Percentiles rank a stretch among this genome's conserved stretches.
These are phyloP conservation scores for Pardosa pseudoannulata DNA, from an alignment of 2,888 invertebrate genomes.

Conservation along the genomic window DNA sequence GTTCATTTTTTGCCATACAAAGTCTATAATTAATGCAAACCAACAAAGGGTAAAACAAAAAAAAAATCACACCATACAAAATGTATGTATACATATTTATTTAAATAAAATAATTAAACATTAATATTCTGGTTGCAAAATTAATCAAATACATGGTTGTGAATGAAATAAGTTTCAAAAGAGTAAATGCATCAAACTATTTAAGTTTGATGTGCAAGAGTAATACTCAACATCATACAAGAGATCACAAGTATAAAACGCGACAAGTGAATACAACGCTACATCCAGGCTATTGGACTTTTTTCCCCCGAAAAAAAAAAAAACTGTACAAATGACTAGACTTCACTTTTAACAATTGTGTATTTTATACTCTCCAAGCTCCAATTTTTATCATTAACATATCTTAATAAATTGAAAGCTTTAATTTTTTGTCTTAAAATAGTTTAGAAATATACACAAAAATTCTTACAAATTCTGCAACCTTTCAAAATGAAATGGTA, in stretches of 20 bases:
- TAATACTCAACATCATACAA: background rate
- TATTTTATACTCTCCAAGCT: too few relatives aligned
- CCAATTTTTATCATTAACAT: too few relatives aligned
- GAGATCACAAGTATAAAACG: slow-evolving; percentile 11
- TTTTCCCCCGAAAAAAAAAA: background rate
- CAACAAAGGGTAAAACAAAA: too few relatives aligned
- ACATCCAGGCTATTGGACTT: background rate
- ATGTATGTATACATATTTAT: slow-evolving; percentile 8
- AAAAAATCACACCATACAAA: background rate
- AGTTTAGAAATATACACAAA: too few relatives aligned
- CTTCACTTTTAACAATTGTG: background rate
- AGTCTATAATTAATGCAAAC: too few relatives aligned
- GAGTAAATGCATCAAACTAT: slow-evolving; percentile 7
- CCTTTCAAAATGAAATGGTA: too few relatives aligned
- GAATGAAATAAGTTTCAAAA: slow-evolving; percentile 2
- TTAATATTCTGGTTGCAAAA: slow-evolving; percentile 9
- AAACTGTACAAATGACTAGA: slow-evolving; percentile 10
- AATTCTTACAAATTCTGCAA: too few relatives aligned
- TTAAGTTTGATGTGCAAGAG: background rate
- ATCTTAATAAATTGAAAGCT: too few relatives aligned
- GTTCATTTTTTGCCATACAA: too few relatives aligned
- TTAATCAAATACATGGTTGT: slow-evolving; percentile 4
- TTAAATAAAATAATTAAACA: slow-evolving; percentile 7
- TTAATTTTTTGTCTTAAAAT: too few relatives aligned
- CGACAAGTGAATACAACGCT: background rate